Evolutionary conservation across 1,140 invertebrate species (phyloP), one percentile per base, ranked within the genome.

Genomic region (Brachionus rubens): DNA sequence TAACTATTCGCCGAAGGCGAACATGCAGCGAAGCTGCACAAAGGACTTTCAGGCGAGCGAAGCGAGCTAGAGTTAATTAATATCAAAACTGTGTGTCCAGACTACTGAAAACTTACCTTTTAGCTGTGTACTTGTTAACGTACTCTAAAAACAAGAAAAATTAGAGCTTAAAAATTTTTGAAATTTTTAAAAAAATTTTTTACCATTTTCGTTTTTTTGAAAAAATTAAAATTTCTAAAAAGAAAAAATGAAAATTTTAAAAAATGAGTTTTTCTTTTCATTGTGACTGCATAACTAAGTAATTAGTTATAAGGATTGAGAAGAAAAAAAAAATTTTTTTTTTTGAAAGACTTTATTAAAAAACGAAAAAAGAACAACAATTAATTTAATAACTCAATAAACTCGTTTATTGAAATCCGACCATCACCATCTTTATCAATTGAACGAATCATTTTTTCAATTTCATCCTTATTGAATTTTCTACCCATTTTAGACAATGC

Each of bases 341-440:
- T 65, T 12, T 43, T 10, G 14, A 43, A 24, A 43, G 24, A 6
- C 21, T 65, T 65, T 65, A 65, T 65, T 65, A 24, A 65, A 65
- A 65, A 16, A 19, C 3, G 12, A 43, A 41, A 21, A 41, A 43
- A 65, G 43, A 65, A 65, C 24, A 40, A 43, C 40, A 46, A 4
- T 41, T 50, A 72, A 14, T 54, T 52, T 41, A 72, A 41, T 46
- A 72, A 54, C 2, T 50, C 30, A 3, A 54, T 50, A 54, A 72
- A 72, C 14, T 72, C 68, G 33, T 48, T 41, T 5, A 72, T 48
- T 54, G 68, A 72, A 48, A 72, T 72, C 1, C 30, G 43, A n/a
- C 68, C 68, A 52, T 76, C 36, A 67, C 56, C 46, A 28, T 76
- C 54, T 14, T 26, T 46, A 26, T 76, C 75, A 41, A 52, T 52